Percentiles rank a stretch among this genome's conserved stretches.
These are phyloP conservation scores for Clarias platycephalus DNA, from an alignment of 2,797 vertebrate genomes.

Conservation along the genomic window DNA sequence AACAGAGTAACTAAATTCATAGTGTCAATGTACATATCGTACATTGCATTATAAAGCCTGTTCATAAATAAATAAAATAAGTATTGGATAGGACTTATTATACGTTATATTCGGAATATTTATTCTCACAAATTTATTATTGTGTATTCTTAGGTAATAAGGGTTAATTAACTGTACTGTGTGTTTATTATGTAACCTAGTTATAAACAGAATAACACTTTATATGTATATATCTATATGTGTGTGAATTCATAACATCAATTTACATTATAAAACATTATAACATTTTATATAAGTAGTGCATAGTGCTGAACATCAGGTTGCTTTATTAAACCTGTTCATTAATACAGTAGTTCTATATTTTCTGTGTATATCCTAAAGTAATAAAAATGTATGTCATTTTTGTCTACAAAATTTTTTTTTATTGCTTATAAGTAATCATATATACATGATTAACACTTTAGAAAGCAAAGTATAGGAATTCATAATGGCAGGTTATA, in stretches of 20 bases:
- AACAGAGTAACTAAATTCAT: too few relatives aligned
- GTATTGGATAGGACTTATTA: too few relatives aligned
- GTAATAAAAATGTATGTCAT: background rate
- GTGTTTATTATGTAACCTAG: too few relatives aligned
- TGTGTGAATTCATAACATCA: background rate
- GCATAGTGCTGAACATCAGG: background rate
- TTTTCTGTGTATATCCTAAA: background rate
- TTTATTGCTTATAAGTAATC: background rate
- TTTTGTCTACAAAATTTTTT: background rate
- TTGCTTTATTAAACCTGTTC: background rate
- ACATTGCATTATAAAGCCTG: too few relatives aligned
- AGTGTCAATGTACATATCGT: too few relatives aligned
- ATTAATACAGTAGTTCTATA: background rate
- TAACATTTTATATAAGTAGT: background rate
- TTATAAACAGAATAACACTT: background rate
- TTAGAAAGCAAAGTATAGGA: background rate
- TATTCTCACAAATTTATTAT: too few relatives aligned
- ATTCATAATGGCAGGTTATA: background rate
- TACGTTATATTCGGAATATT: too few relatives aligned
- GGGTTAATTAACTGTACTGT: too few relatives aligned
- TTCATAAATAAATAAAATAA: too few relatives aligned
- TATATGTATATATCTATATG: background rate
- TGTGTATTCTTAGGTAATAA: too few relatives aligned
- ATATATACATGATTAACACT: background rate
- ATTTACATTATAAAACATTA: background rate